Evolutionary conservation across 1,140 invertebrate species (phyloP).

Genomic region (Trichonephila clavipes): DNA sequence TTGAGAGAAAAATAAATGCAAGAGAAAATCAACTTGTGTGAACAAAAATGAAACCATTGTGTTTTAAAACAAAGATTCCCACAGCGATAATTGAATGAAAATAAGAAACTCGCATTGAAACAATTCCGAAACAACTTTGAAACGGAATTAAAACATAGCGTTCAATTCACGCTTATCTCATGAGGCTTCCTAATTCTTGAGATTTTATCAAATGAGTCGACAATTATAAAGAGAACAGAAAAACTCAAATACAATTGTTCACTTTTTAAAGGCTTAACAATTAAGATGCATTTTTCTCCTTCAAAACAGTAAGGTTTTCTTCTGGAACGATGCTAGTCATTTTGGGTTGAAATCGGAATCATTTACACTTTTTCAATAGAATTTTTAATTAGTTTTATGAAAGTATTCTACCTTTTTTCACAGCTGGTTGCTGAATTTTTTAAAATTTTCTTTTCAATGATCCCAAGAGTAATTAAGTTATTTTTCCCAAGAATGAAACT

Average conservation of each 20-base stretch:
- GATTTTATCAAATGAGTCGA: conserved; percentile 42
- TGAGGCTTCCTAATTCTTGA: not conserved
- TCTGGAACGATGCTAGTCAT: not conserved
- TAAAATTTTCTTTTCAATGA: too few species aligned
- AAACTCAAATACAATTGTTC: not conserved
- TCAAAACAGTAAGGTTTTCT: not conserved
- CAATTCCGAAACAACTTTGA: conserved; percentile 33
- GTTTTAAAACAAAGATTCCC: conserved; percentile 3
- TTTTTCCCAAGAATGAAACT: too few species aligned
- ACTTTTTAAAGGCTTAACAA: not conserved
- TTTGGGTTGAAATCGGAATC: not conserved
- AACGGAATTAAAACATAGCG: conserved; percentile 35
- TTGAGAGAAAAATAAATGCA: not conserved
- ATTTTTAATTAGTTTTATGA: too few species aligned
- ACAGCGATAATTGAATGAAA: conserved; percentile 31
- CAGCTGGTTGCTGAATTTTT: too few species aligned
- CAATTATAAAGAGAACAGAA: not conserved
- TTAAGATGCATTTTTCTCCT: not conserved
- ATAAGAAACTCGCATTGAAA: conserved; percentile 1
- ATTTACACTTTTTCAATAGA: too few species aligned
- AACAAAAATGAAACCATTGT: conserved; percentile 8
- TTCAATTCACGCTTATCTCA: not conserved
- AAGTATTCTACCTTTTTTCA: too few species aligned
- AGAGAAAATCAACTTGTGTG: not conserved
- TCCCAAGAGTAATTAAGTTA: too few species aligned